These are phyloP conservation scores for Oithona nana DNA, from an alignment of 2,888 invertebrate species.

Conservation along the genomic window DNA sequence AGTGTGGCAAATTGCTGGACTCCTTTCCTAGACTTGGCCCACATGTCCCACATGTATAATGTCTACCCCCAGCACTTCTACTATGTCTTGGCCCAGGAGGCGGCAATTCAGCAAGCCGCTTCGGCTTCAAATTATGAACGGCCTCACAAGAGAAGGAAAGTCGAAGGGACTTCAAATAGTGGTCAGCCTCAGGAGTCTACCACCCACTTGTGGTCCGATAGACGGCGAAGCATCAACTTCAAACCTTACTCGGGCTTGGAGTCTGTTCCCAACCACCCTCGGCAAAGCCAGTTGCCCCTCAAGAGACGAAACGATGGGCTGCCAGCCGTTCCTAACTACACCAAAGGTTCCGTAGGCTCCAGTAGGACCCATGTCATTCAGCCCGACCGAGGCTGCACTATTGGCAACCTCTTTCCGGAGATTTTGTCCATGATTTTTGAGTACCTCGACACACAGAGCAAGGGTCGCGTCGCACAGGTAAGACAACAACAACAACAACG, in stretches of 20 bases:
- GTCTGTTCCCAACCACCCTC: neutral
- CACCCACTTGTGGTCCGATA: neutral
- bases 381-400: neutral
- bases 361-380: neutral
- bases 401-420: constrained; percentile 54
- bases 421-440: constrained; percentile 77
- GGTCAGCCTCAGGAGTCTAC: neutral
- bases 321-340: neutral
- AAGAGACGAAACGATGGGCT: neutral
- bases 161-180: neutral
- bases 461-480: constrained; percentile 75
- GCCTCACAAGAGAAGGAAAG: neutral
- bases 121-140: neutral
- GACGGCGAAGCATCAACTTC: constrained; percentile 7
- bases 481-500: constrained; percentile 31
- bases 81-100: neutral
- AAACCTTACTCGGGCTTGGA: constrained; percentile 3
- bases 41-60: neutral
- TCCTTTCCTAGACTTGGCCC: neutral
- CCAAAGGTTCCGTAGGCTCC: neutral
- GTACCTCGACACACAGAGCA: constrained; percentile 65
- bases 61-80: neutral
- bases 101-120: neutral
- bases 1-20: too few species aligned
- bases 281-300: neutral